Evolutionary conservation across 1,140 invertebrate species (phyloP), one percentile per base, ranked within the genome.

Genomic region (Drosophila melanica): DNA sequence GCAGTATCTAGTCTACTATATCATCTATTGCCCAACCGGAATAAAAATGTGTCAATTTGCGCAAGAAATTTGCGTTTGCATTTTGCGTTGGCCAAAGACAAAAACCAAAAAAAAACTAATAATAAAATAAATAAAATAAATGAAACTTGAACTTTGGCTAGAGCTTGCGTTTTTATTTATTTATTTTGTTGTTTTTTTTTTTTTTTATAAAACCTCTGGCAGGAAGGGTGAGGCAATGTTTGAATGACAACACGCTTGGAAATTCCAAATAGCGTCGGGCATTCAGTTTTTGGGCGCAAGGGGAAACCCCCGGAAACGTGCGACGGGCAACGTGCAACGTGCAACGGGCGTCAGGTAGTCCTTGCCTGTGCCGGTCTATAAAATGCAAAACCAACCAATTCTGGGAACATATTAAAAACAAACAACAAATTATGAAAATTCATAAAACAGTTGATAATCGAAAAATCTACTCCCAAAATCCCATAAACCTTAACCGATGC

Each of bases 41-140:
- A 79, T 84, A 75, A 80, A 85, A 82, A 82, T 87, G 79, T 86
- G 75, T 82, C 82, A 81, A 81, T 81, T 86, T 86, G 81, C 81
- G 70, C 77, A 86, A 86, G 66, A 78, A 70, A 62, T 55, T 44
- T 54, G 16, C 35, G 42, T 64, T 70, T 58, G 20, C 23, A 45
- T 35, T 53, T 54, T 65, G 35, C 16, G 53, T 48, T 39, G 18
- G 35, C 18, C 14, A 63, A 54, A 45, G 20, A 60, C 47, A 35
- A 11, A 16, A 30, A n/a, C n/a, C n/a, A n/a, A n/a, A n/a, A n/a
- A n/a, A n/a, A n/a, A n/a, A n/a, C n/a, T n/a, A 33, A 51, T 16
- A 16, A 69, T n/a, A 35, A 58, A 51, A 42, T 9, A 23, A 44
- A 23, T 48, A 62, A 68, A 41, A 14, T 41, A 14, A 33, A 53